A percentile compares a stretch with the other conserved stretches of the same genome.
phyloP scores from a whole-genome alignment of 2,797 vertebrate species.

The Vireo griseus region DNA sequence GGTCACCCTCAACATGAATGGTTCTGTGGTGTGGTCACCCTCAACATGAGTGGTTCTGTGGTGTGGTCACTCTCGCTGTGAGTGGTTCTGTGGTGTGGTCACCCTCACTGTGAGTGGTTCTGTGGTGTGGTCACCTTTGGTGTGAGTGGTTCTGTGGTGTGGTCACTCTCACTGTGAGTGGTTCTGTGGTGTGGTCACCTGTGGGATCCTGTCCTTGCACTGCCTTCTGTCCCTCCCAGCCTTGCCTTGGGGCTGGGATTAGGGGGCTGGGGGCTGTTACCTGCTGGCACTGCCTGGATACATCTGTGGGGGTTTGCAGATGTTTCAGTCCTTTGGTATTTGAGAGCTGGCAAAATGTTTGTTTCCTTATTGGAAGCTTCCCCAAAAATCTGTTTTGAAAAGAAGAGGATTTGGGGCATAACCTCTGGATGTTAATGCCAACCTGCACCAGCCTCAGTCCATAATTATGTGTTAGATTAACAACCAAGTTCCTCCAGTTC shows the following conservation, averaged over 20 bases:
- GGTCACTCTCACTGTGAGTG: accelerated
- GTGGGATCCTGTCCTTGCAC: accelerated
- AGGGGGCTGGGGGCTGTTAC: accelerated
- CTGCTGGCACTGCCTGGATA: accelerated
- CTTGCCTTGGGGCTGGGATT: not conserved
- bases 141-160: too few species aligned
- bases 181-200: accelerated
- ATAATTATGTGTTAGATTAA: not conserved
- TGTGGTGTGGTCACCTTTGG: accelerated
- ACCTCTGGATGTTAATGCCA: not conserved
- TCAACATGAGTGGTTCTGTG: too few species aligned
- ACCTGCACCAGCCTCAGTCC: not conserved
- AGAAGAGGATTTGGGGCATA: not conserved
- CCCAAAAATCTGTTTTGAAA: not conserved
- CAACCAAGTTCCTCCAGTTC: not conserved
- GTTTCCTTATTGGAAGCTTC: not conserved
- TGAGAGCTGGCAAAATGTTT: not conserved
- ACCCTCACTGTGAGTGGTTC: too few species aligned
- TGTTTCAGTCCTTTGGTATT: not conserved
- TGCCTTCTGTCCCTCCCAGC: accelerated
- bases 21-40: accelerated
- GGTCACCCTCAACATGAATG: too few species aligned
- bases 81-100: too few species aligned
- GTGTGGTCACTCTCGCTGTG: too few species aligned
- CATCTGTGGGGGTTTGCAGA: accelerated